Percentiles rank a stretch among this genome's conserved stretches.
Evolutionary conservation across 2,888 invertebrate species (phyloP).

Genomic region (Campaea margaritaria): DNA sequence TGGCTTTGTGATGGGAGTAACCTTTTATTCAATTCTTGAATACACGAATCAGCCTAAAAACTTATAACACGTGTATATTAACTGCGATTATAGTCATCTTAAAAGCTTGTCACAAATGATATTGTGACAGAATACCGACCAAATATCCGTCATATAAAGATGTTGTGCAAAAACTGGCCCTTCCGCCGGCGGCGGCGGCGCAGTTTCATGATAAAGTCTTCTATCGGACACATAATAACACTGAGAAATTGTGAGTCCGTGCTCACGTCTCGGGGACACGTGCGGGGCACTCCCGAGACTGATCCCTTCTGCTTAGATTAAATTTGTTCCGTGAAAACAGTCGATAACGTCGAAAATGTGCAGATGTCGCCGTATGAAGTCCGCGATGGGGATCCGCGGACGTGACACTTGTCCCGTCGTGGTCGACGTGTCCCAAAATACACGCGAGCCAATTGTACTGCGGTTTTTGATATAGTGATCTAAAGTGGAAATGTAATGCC

Average conservation of each 20-base stretch:
- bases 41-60: neutral
- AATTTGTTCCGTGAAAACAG: slow-evolving; percentile 82
- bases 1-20: neutral
- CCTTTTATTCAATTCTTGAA: neutral
- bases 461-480: slow-evolving; percentile 15
- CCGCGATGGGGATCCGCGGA: slow-evolving; percentile 69
- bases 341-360: slow-evolving; percentile 80
- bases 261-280: slow-evolving; percentile 72
- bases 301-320: slow-evolving; percentile 82
- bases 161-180: slow-evolving; percentile 48
- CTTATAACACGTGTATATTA: neutral
- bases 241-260: slow-evolving; percentile 73
- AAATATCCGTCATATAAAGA: slow-evolving; percentile 43
- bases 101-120: neutral
- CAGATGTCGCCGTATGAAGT: slow-evolving; percentile 80
- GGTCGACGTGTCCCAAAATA: slow-evolving; percentile 6
- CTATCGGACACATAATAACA: slow-evolving; percentile 74
- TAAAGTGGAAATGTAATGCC: neutral
- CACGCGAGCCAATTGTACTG: slow-evolving; percentile 10
- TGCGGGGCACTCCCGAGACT: slow-evolving; percentile 78
- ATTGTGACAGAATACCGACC: neutral
- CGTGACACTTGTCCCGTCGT: slow-evolving; percentile 73
- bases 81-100: neutral
- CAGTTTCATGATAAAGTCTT: slow-evolving; percentile 63
- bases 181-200: slow-evolving; percentile 56